Conservation (phyloP, 1,140 invertebrate genomes). For the Sycobia sp. region DNA sequence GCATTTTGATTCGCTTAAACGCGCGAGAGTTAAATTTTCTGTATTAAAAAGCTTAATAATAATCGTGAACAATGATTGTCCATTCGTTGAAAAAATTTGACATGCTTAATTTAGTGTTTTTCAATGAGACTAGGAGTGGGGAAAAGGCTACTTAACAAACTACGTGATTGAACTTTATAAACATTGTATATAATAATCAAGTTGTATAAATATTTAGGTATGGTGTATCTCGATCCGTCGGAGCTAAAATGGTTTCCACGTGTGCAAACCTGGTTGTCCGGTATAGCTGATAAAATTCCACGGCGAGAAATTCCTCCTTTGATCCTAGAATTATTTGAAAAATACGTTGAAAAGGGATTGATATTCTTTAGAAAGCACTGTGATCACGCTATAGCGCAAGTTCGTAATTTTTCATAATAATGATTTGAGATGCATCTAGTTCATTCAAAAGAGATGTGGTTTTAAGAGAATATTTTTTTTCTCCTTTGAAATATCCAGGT, state of each 20-base stretch:
- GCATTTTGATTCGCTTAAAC: too few species aligned
- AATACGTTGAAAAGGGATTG: conserved; percentile 69
- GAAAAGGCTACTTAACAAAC: too few species aligned
- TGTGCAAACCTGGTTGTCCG: conserved; percentile 79
- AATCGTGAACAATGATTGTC: too few species aligned
- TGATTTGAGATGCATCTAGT: too few species aligned
- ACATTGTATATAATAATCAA: not conserved
- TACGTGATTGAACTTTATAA: too few species aligned
- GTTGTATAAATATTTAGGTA: conserved; percentile 61
- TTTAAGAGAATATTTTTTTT: too few species aligned
- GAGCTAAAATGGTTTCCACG: conserved; percentile 81
- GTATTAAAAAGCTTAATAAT: too few species aligned
- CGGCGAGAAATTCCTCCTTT: conserved; percentile 64
- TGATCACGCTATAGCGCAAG: conserved; percentile 68
- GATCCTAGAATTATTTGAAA: conserved; percentile 67
- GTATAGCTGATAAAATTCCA: conserved; percentile 62
- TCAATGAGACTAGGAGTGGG: too few species aligned
- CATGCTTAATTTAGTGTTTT: too few species aligned
- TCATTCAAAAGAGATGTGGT: too few species aligned
- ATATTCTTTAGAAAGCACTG: conserved; percentile 71
- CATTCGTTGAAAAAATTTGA: too few species aligned
- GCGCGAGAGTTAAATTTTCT: too few species aligned
- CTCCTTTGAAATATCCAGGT: conserved; percentile 66
- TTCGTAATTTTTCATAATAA: conserved; percentile 37
- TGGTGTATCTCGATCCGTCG: conserved; percentile 88